Base-by-base conservation (phyloP, 2,797 vertebrate genomes). In the Okamejei kenojei region DNA sequence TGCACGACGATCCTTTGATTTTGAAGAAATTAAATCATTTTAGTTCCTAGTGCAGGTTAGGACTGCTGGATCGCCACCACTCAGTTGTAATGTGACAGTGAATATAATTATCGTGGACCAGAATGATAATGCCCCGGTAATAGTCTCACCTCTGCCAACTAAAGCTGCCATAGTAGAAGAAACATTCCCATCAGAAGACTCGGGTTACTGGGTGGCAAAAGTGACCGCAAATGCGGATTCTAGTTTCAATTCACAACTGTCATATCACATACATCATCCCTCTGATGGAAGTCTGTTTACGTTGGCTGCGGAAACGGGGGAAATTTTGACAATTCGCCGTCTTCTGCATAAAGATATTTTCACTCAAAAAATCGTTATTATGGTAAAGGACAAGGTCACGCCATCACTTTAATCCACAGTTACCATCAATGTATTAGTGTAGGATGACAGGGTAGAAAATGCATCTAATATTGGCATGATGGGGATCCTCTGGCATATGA, bases 1-100 rank as follows among this genome's bases (percentile, higher is more conserved):
- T 65, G 94, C 95, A 68, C 93, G 95, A 8, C 95, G 94, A 71
- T 95, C 95, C 0, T 95, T 96, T 94, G 95, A 95, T 94, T 95
- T 95, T 93, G 95, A 95, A 94, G 94, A 94, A 11, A 94, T 95
- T 65, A 95, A 93, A 86, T 94, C 94, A 82, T 95, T 95, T 80
- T 94, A 88, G 94, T 94, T 94, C 94, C 58, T 9, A 7, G 84
- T 65, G 29, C 17, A n/a, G 35, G 61, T 68, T 1, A 21, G 3
- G 29, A 61, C 95, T 93, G 94, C 94, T 86, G 95, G 95, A 80
- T 93, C 94, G 38, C 95, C 94, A 93, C 94, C 94, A 0, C 94
- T 95, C 84, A 94, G 94, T 90, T 95, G 94, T 93, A 95, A 95
- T 38, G 93, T 94, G 23, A 95, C 94, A 9, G 94, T 95, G 38